phyloP scores from a whole-genome alignment of 2,113 vertebrate species.

The Psophia crepitans region DNA sequence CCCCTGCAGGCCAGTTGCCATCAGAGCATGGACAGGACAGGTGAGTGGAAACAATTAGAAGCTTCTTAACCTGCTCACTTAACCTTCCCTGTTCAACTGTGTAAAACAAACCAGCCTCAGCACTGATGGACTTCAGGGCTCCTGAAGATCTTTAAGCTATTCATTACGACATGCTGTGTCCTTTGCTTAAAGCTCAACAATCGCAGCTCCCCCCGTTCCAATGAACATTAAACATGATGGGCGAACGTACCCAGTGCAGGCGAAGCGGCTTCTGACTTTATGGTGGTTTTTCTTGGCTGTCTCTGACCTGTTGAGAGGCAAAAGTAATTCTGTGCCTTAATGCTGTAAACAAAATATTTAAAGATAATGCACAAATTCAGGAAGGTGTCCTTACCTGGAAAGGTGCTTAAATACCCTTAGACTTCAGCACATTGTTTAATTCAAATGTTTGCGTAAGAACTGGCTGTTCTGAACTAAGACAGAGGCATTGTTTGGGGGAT shows the following conservation, averaged over 20 bases:
- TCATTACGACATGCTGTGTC: neutral
- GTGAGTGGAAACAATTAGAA: neutral
- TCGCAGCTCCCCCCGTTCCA: neutral
- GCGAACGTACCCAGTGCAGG: neutral
- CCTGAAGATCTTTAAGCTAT: neutral
- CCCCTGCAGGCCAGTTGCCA: neutral
- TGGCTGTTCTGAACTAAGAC: neutral
- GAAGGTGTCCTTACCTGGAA: neutral
- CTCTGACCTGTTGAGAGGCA: neutral
- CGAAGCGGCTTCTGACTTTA: neutral
- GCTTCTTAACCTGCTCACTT: neutral
- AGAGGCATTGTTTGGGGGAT: neutral
- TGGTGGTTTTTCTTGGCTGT: neutral
- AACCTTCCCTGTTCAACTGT: neutral
- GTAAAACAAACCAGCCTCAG: neutral
- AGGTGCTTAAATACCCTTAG: neutral
- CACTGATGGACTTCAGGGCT: neutral
- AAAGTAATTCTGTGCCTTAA: neutral
- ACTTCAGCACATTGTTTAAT: neutral
- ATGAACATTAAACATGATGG: accelerated
- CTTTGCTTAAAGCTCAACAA: neutral
- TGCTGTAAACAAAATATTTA: neutral
- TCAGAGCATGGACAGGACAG: neutral
- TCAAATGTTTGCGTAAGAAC: neutral
- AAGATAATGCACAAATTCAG: neutral